These are phyloP conservation scores for Drosophila trapezifrons DNA, from an alignment of 1,140 invertebrate genomes.

Conservation along the genomic window DNA sequence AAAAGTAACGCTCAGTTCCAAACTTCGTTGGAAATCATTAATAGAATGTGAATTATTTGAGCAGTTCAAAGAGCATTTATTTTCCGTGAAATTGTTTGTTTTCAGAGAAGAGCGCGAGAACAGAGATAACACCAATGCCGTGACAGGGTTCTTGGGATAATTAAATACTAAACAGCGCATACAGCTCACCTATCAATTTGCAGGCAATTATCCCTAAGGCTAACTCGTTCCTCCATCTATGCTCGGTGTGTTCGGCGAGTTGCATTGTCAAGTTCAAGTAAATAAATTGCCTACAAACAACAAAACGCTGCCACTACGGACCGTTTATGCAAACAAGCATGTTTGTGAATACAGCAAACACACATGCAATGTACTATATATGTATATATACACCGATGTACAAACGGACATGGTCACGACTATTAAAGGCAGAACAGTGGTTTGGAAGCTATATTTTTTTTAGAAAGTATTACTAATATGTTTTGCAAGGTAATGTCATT, in stretches of 20 bases:
- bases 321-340: slow-evolving; percentile 58
- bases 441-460: no score
- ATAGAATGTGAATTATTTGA: background rate
- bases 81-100: background rate
- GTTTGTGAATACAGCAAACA: slow-evolving; percentile 21
- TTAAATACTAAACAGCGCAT: slow-evolving; percentile 9
- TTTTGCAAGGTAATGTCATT: no score
- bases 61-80: background rate
- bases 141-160: slow-evolving; percentile 24
- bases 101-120: background rate
- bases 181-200: slow-evolving; percentile 25
- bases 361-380: slow-evolving; percentile 21
- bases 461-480: no score
- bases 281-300: slow-evolving; percentile 56
- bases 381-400: slow-evolving; percentile 4
- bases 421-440: slow-evolving; percentile 22
- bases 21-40: slow-evolving; percentile 1
- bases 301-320: slow-evolving; percentile 7
- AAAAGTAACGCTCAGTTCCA: background rate
- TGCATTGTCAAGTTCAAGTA: slow-evolving; percentile 77
- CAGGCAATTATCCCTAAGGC: slow-evolving; percentile 42
- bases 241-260: slow-evolving; percentile 41
- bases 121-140: slow-evolving; percentile 1
- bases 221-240: slow-evolving; percentile 32
- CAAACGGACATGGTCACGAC: slow-evolving; percentile 26